These are phyloP conservation scores for Strigamia maritima DNA, from an alignment of 2,888 invertebrate genomes.

Conservation along the genomic window DNA sequence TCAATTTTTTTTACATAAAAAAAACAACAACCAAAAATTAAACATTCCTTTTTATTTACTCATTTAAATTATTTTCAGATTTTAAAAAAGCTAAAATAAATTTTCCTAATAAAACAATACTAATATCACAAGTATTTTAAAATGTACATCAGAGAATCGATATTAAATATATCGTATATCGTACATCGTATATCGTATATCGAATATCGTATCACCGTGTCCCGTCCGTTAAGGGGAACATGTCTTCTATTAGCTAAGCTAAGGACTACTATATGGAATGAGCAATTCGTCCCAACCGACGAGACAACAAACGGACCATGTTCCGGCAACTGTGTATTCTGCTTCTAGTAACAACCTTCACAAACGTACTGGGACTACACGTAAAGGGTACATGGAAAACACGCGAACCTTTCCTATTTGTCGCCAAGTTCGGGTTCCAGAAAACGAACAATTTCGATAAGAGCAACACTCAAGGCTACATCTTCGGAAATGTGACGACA, in stretches of 20 bases:
- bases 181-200: too few relatives aligned
- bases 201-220: too few relatives aligned
- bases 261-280: neutral
- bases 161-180: too few relatives aligned
- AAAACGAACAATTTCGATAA: constrained; percentile 84
- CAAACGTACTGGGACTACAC: neutral
- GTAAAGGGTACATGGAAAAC: constrained; percentile 41
- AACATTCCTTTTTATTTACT: too few relatives aligned
- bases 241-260: neutral
- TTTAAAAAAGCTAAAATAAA: too few relatives aligned
- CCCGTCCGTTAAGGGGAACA: neutral
- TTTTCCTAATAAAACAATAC: too few relatives aligned
- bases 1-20: too few relatives aligned
- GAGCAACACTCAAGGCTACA: constrained; percentile 85
- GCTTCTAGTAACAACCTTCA: neutral
- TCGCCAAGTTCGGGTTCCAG: constrained; percentile 94
- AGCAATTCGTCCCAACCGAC: neutral
- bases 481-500: constrained; percentile 91
- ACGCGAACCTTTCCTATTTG: constrained; percentile 72
- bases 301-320: neutral
- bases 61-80: too few relatives aligned
- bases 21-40: too few relatives aligned
- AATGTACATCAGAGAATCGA: too few relatives aligned
- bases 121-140: too few relatives aligned
- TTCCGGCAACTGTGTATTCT: neutral